Conservation (phyloP, 2,113 vertebrate genomes). For the Saccopteryx bilineata region DNA sequence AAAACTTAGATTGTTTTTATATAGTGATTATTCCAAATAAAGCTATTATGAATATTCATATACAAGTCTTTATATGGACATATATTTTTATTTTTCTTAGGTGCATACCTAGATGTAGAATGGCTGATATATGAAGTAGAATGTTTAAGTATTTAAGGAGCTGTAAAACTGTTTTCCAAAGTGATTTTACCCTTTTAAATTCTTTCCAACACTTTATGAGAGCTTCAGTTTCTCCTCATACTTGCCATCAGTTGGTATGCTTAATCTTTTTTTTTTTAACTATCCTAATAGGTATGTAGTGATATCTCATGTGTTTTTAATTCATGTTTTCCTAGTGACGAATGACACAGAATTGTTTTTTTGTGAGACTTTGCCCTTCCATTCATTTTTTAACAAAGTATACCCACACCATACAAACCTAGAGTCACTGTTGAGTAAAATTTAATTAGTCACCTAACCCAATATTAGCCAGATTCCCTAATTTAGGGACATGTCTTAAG, state of each 20-base stretch:
- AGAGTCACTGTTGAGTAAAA: not conserved
- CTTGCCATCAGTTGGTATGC: not conserved
- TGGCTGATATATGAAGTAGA: no score
- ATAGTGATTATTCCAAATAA: not conserved
- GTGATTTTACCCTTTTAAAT: constrained; percentile 1
- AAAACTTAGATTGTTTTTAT: not conserved
- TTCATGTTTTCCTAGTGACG: constrained; percentile 17
- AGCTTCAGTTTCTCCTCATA: not conserved
- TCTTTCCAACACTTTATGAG: not conserved
- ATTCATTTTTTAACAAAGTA: not conserved
- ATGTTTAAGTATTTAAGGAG: not conserved
- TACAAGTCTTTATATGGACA: not conserved
- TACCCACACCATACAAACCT: not conserved
- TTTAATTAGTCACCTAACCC: not conserved
- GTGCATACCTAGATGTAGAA: not conserved
- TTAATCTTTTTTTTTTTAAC: constrained; percentile 1
- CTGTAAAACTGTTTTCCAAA: not conserved
- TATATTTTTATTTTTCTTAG: not conserved
- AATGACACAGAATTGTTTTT: not conserved
- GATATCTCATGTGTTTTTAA: not conserved
- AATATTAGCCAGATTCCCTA: not conserved
- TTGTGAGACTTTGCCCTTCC: not conserved
- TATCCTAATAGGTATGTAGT: not conserved
- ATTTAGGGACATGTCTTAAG: not conserved
- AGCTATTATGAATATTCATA: not conserved